Evolutionary conservation across 2,113 vertebrate genomes (phyloP).

Genomic region (rat (Rattus norvegicus)): DNA sequence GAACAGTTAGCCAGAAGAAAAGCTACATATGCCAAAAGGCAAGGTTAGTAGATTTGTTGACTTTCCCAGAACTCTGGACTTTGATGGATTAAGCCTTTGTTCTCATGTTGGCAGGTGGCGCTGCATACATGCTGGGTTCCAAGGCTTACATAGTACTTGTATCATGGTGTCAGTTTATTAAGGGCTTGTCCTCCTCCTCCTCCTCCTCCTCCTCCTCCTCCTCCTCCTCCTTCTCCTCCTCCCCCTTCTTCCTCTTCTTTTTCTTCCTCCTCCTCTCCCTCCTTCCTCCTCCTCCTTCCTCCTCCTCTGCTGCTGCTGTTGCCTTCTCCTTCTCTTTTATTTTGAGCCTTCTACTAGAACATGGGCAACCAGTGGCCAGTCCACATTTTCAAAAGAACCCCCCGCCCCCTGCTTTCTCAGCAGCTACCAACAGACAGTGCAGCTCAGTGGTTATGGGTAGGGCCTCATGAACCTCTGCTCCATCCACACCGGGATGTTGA

Average conservation of each 20-base stretch:
- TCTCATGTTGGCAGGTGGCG: neutral
- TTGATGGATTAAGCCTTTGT: neutral
- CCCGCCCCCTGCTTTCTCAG: neutral
- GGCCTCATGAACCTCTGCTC: neutral
- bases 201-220: rapidly evolving
- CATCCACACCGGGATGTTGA: neutral
- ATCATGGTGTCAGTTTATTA: neutral
- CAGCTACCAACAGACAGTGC: neutral
- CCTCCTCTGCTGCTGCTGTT: neutral
- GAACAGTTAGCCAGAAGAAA: neutral
- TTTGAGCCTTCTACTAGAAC: neutral
- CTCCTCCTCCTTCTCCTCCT: neutral
- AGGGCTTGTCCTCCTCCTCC: neutral
- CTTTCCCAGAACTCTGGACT: neutral
- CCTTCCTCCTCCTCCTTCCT: neutral
- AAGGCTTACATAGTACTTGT: neutral
- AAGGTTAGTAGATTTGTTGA: neutral
- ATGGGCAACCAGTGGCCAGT: neutral
- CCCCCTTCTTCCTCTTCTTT: rapidly evolving
- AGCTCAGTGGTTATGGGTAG: too few relatives aligned
- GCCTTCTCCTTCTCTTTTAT: neutral
- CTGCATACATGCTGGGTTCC: neutral
- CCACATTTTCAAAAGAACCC: neutral
- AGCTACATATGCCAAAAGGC: neutral
- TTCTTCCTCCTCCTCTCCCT: too few relatives aligned